Base-by-base conservation (phyloP, 2,113 vertebrate genomes). In the Melanocharis versteri region DNA sequence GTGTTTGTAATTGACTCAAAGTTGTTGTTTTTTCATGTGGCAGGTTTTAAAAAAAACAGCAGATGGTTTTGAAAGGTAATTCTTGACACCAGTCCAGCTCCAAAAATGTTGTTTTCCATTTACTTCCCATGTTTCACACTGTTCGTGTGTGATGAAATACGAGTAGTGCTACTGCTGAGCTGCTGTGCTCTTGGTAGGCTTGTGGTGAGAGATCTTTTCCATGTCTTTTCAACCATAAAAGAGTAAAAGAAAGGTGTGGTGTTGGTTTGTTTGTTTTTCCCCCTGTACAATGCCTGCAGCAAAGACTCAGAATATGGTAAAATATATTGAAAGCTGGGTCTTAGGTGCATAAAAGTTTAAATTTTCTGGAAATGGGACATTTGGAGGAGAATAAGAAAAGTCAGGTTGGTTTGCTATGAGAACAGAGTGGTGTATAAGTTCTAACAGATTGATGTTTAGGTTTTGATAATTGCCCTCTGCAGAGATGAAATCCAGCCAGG, bases 181-280 rank as follows among this genome's bases (percentile, higher is more conserved):
- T 73, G 28, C 82, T 80, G 35, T 80, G 61, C 68, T 81, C 68
- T 56, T 81, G 44, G 53, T 60, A 68, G 76, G n/a, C 47, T 86
- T 86, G 83, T 81, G 83, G 68, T 86, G 83, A 87, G 76, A 91
- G 76, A 81, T 91, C 54, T 87, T 91, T 86, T 75, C 75, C 83
- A 48, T 81, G 68, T 73, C 82, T 81, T 54, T 68, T 91, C 69
- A 91, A 69, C 76, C 76, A 75, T 75, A 37, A 48, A 86, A 68
- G 68, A 37, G 61, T 56, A 68, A 69, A 81, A 75, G 54, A 35
- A 73, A 73, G 75, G 75, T 75, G 75, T 87, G 76, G 69, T 54
- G 19, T 48, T 54, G 54, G 47, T 61, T 75, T 61, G 60, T 56
- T 80, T 53, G 40, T 54, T 83, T 75, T 76, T 28, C 7, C 31